phyloP scores from a whole-genome alignment of 2,797 vertebrate species.

The Ptychadena robeensis region DNA sequence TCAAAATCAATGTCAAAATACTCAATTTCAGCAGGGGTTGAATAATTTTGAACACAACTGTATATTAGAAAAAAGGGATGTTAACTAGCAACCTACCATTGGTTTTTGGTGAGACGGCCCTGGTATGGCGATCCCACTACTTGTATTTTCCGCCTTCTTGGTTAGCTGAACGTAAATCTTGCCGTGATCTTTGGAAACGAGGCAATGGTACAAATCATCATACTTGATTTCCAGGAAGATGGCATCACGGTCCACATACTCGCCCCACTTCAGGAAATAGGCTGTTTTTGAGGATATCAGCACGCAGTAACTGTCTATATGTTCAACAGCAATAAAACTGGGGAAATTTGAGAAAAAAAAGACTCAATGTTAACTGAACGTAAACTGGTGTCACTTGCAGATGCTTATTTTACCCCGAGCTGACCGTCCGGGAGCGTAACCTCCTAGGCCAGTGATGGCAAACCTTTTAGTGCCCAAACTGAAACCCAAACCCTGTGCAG shows the following conservation, averaged over 20 bases:
- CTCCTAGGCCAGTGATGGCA: too few relatives aligned
- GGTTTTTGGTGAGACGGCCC: slow-evolving; percentile 96
- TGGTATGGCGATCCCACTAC: slow-evolving; percentile 91
- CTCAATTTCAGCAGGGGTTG: too few relatives aligned
- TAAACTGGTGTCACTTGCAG: too few relatives aligned
- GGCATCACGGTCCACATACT: slow-evolving; percentile 87
- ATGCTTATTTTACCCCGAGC: too few relatives aligned
- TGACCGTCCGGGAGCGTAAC: too few relatives aligned
- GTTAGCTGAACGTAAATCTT: slow-evolving; percentile 95
- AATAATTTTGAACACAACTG: too few relatives aligned
- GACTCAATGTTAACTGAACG: background rate
- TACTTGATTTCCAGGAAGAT: slow-evolving; percentile 97
- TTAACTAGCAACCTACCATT: slow-evolving; percentile 82
- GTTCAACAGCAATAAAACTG: slow-evolving; percentile 95
- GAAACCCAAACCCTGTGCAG: too few relatives aligned
- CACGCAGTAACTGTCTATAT: slow-evolving; percentile 90
- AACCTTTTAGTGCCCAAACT: too few relatives aligned
- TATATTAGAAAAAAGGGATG: background rate
- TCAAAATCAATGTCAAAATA: too few relatives aligned
- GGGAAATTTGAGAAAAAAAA: background rate
- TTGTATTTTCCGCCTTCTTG: slow-evolving; percentile 89
- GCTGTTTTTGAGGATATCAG: slow-evolving; percentile 96
- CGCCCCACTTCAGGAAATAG: slow-evolving; percentile 90
- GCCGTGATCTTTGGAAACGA: slow-evolving; percentile 94
- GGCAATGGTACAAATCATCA: slow-evolving; percentile 95